Percentiles rank a stretch among this genome's conserved stretches.
These are phyloP conservation scores for Ageneiosus marmoratus DNA, from an alignment of 2,113 vertebrate species.

Conservation along the genomic window DNA sequence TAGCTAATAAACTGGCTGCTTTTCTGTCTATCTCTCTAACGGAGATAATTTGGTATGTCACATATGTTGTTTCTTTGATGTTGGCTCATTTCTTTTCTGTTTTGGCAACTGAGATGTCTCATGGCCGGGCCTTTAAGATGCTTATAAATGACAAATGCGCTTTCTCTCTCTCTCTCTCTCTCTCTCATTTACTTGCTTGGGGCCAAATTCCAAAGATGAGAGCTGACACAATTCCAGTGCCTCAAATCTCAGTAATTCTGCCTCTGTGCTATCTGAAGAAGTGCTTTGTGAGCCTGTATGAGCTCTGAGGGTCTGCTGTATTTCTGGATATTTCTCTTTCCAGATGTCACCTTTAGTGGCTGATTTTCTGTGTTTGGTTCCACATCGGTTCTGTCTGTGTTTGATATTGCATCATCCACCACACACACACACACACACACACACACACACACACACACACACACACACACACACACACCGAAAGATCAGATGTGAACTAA, in stretches of 20 bases:
- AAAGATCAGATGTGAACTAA: background rate
- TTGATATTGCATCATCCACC: background rate
- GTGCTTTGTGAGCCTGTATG: background rate
- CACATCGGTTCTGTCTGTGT: background rate
- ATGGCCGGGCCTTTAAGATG: background rate
- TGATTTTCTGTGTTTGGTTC: conserved; percentile 10
- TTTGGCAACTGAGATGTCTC: background rate
- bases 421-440: background rate
- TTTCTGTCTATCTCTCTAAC: too few relatives aligned
- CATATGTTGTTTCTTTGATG: conserved; percentile 4
- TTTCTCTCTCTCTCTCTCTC: background rate
- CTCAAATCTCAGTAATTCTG: background rate
- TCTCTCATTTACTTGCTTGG: conserved; percentile 1
- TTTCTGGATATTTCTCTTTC: conserved; percentile 5
- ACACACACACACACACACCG: too few relatives aligned
- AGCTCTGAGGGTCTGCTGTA: background rate
- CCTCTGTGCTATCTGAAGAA: background rate
- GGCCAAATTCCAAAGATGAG: conserved; percentile 22
- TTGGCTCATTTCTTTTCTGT: background rate
- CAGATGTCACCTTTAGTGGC: background rate
- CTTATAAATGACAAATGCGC: conserved; percentile 13
- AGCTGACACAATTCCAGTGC: background rate
- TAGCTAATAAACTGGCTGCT: background rate
- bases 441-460: background rate
- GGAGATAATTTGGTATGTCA: background rate